Evolutionary conservation across 2,797 vertebrate genomes (phyloP).

Genomic region (Betta splendens): DNA sequence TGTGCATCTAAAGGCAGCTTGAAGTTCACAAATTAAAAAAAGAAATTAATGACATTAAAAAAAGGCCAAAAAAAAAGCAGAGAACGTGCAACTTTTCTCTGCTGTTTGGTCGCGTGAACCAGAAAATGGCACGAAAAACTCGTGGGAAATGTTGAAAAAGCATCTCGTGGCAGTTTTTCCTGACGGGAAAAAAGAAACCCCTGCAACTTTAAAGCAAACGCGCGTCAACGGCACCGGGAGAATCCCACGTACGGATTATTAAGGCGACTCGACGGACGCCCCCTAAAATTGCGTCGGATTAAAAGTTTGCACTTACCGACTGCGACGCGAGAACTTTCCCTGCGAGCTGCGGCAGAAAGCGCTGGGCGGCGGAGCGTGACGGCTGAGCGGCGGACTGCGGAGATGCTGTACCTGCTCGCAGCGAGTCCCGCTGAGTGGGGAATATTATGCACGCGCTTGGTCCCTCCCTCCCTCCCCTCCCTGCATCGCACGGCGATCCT

Average conservation of each 20-base stretch:
- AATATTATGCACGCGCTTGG: slow-evolving; percentile 75
- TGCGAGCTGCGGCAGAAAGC: slow-evolving; percentile 42
- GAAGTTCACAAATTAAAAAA: not conserved
- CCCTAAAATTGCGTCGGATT: not conserved
- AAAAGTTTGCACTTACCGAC: slow-evolving; percentile 72
- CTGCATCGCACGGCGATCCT: slow-evolving; percentile 75
- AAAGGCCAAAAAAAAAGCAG: not conserved
- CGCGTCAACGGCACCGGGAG: not conserved
- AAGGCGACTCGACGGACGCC: no score
- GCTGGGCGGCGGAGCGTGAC: slow-evolving; percentile 65
- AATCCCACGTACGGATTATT: no score
- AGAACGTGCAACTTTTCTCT: slow-evolving; percentile 9
- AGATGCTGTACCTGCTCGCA: slow-evolving; percentile 80
- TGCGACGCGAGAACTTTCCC: slow-evolving; percentile 65
- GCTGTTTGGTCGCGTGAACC: not conserved
- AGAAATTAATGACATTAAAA: not conserved
- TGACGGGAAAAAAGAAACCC: slow-evolving; percentile 35
- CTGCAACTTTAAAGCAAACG: slow-evolving; percentile 50
- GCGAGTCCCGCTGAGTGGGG: slow-evolving; percentile 74
- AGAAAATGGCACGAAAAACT: slow-evolving; percentile 10
- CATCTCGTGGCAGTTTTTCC: slow-evolving; percentile 47
- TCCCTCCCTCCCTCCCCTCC: slow-evolving; percentile 86
- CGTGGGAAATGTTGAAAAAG: not conserved
- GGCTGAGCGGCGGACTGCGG: slow-evolving; percentile 70
- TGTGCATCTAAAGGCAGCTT: not conserved